Base-by-base conservation (phyloP, 2,113 vertebrate genomes). In the Ascaphus truei region DNA sequence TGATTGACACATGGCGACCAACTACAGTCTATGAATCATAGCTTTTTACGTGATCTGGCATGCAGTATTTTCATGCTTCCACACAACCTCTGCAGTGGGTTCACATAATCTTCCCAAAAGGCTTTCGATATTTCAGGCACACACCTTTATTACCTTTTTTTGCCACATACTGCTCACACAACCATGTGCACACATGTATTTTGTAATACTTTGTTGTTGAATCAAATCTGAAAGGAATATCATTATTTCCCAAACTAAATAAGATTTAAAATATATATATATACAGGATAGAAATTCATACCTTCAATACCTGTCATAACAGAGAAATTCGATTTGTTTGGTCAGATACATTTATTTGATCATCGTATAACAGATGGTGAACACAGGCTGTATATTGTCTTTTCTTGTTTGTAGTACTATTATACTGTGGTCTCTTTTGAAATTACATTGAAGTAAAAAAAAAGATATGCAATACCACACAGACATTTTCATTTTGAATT, bases 311-410 rank as follows among this genome's bases (percentile, higher is more conserved):
- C 76, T 85, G 84, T 75, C 75, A 29, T 72, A 79, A 73, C 79
- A 79, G 64, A 72, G 67, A 78, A 71, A 93, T 84, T 93, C 72
- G 80, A 75, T 79, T 88, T 89, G 83, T 68, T 80, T 75, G 79
- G 52, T 81, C 88, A 77, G 90, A 68, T 88, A 88, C 77, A 82
- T 83, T 87, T 89, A 83, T 92, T 93, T 88, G 85, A 88, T 89
- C 86, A 88, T 76, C 80, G 77, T 84, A 74, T 85, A 90, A 81
- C 91, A 96, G 90, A 92, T 95, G 91, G 83, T 88, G 84, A 76
- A 84, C 85, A 80, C 81, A 77, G 72, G 80, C 84, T 83, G 72
- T 86, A 73, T 82, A 72, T 81, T 76, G 50, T 68, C 39, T 75
- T 77, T 81, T 22, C 37, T 75, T 75, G 66, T 83, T 83, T 81